Evolutionary conservation across 2,797 vertebrate species (phyloP).

Genomic region (Rhinogobio ventralis): DNA sequence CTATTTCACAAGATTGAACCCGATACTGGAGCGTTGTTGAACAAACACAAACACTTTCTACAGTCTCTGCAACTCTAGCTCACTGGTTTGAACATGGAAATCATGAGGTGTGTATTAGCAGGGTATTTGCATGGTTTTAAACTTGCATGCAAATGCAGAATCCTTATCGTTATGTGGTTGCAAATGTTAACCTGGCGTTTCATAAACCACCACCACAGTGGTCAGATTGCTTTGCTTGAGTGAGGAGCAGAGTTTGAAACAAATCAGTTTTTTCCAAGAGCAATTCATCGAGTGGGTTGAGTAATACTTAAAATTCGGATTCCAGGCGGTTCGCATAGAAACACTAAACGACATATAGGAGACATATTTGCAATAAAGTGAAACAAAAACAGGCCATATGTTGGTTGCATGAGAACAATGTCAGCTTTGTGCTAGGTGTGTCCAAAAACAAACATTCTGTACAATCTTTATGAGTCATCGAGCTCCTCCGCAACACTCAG

Average conservation of each 20-base stretch:
- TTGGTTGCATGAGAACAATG: conserved; percentile 34
- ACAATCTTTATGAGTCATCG: conserved; percentile 48
- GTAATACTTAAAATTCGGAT: conserved; percentile 1
- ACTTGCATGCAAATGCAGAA: conserved; percentile 43
- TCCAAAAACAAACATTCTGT: conserved; percentile 39
- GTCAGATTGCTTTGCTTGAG: conserved; percentile 31
- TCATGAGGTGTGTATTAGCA: conserved; percentile 46
- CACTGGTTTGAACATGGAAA: conserved; percentile 47
- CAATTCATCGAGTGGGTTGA: neutral
- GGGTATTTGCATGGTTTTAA: conserved; percentile 53
- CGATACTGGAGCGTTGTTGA: neutral
- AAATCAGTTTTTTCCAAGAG: neutral
- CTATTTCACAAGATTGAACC: neutral
- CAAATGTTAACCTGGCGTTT: conserved; percentile 20
- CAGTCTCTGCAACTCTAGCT: conserved; percentile 14
- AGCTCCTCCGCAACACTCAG: conserved; percentile 34
- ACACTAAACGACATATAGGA: neutral
- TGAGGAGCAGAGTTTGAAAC: conserved; percentile 30
- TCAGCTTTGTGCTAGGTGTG: conserved; percentile 42
- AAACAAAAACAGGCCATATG: conserved; percentile 13
- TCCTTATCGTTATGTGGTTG: conserved; percentile 51
- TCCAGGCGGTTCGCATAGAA: neutral
- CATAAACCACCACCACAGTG: conserved; percentile 33
- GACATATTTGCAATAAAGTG: neutral
- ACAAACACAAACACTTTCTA: conserved; percentile 7